Evolutionary conservation across 2,888 invertebrate genomes (phyloP), one percentile per base, ranked within the genome.

Genomic region (Drosophila limbata): DNA sequence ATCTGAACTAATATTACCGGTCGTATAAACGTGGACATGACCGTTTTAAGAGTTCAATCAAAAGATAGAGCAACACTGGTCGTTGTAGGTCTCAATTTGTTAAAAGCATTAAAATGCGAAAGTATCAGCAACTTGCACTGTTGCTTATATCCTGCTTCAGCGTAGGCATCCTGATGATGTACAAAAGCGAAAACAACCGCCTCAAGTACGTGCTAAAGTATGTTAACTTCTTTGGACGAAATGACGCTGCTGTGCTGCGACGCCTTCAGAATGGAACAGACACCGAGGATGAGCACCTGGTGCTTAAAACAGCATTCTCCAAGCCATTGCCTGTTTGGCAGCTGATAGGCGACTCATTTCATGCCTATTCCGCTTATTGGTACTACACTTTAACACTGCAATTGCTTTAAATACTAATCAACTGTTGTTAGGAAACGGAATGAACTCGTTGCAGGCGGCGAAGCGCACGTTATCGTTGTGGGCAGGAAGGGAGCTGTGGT

Each of bases 131-230:
- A 92, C 94, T 97, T 50, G 93, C 95, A 56, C 93, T 97, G 56
- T 93, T 96, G 57, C 92, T 96, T 15, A 93, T 95, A 56, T 96
- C 97, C 59, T 92, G 95, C 74, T 91, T 96, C 37, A 97, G 97
- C 91, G 93, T 97, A 37, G 93, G 95, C 15, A 94, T 96, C 13
- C 94, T 97, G 73, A 93, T 97, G 21, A 95, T 97, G 88, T 97
- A 97, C 91, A 95, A 97, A 71, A 96, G 96, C 84, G 97, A 97
- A 91, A 97, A 97, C 89, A 96, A 96, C 90, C 95, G 96, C 47
- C 93, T 97, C 0, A 94, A 96, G 76, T 96, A 96, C 92, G 96
- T 97, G 0, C 92, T 97, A 13, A 96, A 96, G 93, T 97, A 97
- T 9, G 94, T 97, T 5, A 96, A 97, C 91, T 96, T 97, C 90